Conservation (phyloP, 2,888 invertebrate species). For the Diloba caeruleocephala region DNA sequence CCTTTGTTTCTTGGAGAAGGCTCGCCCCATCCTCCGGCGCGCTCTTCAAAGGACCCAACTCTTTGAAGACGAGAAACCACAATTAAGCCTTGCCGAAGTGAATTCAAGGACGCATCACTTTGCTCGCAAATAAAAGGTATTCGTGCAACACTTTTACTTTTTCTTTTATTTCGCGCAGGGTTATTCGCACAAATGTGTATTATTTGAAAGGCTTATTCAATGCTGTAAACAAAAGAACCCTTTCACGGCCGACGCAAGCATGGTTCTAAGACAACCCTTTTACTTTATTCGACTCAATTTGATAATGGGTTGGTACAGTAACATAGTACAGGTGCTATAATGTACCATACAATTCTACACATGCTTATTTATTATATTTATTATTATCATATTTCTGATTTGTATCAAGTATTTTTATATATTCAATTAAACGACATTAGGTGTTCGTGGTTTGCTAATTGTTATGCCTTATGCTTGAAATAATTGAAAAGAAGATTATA, state of each 20-base stretch:
- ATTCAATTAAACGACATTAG: slow-evolving; percentile 5
- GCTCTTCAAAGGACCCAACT: slow-evolving; percentile 81
- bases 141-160: slow-evolving; percentile 80
- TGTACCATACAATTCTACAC: slow-evolving; percentile 9
- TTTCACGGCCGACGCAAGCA: slow-evolving; percentile 58
- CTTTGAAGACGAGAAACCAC: slow-evolving; percentile 86
- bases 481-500: slow-evolving; percentile 32
- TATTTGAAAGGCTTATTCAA: slow-evolving; percentile 70
- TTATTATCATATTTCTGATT: not conserved
- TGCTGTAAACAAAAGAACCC: slow-evolving; percentile 66
- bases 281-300: slow-evolving; percentile 40
- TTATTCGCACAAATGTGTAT: slow-evolving; percentile 72
- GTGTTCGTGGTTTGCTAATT: slow-evolving; percentile 1
- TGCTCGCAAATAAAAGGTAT: slow-evolving; percentile 77
- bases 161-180: slow-evolving; percentile 70
- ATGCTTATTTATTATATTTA: not conserved
- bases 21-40: slow-evolving; percentile 60
- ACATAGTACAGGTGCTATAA: slow-evolving; percentile 9
- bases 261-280: slow-evolving; percentile 55
- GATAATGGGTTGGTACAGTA: slow-evolving; percentile 17
- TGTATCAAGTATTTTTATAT: not conserved
- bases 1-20: slow-evolving; percentile 74
- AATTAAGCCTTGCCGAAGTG: slow-evolving; percentile 85
- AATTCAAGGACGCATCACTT: slow-evolving; percentile 84
- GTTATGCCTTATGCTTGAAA: slow-evolving; percentile 14